Percentiles rank a stretch among this genome's conserved stretches.
Evolutionary conservation across 2,888 invertebrate genomes (phyloP).

Genomic region (Chrysina gloriosa): DNA sequence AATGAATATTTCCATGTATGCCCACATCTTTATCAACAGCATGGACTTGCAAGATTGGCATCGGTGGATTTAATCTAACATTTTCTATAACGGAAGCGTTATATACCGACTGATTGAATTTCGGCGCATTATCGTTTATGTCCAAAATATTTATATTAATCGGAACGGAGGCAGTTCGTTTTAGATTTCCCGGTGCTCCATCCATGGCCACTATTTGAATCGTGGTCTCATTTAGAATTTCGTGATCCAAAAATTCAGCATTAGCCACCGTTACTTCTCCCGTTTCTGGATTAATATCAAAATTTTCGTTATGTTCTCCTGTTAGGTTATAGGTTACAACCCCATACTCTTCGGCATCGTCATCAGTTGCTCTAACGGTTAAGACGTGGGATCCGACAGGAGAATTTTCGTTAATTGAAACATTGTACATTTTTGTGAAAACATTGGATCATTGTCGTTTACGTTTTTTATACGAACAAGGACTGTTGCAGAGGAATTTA

Average conservation of each 20-base stretch:
- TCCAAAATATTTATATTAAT: conserved; percentile 83
- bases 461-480: conserved; percentile 83
- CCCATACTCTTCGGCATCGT: conserved; percentile 83
- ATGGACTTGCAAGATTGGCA: conserved; percentile 83
- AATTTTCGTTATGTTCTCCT: conserved; percentile 79
- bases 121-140: conserved; percentile 90
- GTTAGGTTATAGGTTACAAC: conserved; percentile 81
- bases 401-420: conserved; percentile 81
- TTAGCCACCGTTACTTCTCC: conserved; percentile 83
- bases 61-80: conserved; percentile 81
- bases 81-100: conserved; percentile 87
- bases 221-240: conserved; percentile 75
- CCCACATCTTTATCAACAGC: conserved; percentile 87
- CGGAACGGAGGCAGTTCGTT: conserved; percentile 79
- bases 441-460: conserved; percentile 89
- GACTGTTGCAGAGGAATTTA: conserved; percentile 82
- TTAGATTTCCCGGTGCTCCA: conserved; percentile 76
- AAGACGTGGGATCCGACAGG: conserved; percentile 78
- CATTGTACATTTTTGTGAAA: conserved; percentile 77
- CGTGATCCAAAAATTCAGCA: conserved; percentile 81
- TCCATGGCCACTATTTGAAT: conserved; percentile 86
- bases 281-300: conserved; percentile 76
- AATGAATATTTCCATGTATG: conserved; percentile 80
- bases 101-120: conserved; percentile 82
- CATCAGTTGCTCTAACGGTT: conserved; percentile 80